A percentile compares a stretch with the other conserved stretches of the same genome.
These are phyloP conservation scores for Bombus pascuorum DNA, from an alignment of 1,140 invertebrate genomes.

Conservation along the genomic window DNA sequence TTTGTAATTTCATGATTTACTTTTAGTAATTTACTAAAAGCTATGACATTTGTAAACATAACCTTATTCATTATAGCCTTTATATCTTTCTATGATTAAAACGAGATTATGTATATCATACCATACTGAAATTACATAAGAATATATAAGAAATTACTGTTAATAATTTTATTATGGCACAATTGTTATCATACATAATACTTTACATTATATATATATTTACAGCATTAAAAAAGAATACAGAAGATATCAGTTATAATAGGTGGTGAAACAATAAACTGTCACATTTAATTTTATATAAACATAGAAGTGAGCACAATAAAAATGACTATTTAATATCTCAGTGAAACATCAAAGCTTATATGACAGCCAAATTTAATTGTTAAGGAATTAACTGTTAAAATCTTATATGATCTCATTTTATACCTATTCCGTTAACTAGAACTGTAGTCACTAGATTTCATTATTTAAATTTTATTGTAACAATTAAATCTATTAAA, in stretches of 20 bases:
- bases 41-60: slow-evolving; percentile 11
- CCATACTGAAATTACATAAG: neutral
- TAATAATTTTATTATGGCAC: neutral
- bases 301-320: neutral
- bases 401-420: no score
- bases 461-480: neutral
- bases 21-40: slow-evolving; percentile 62
- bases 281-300: neutral
- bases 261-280: neutral
- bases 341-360: neutral
- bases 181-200: neutral
- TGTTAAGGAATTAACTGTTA: neutral
- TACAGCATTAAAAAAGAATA: no score
- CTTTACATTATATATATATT: neutral
- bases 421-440: no score
- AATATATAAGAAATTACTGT: neutral
- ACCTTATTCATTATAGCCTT: neutral
- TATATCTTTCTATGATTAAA: neutral
- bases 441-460: neutral
- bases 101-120: neutral
- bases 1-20: slow-evolving; percentile 71
- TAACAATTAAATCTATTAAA: neutral
- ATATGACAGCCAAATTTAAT: neutral
- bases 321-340: neutral
- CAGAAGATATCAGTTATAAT: neutral